Evolutionary conservation across 2,113 vertebrate species (phyloP).

Genomic region (Myrmecobius fasciatus): DNA sequence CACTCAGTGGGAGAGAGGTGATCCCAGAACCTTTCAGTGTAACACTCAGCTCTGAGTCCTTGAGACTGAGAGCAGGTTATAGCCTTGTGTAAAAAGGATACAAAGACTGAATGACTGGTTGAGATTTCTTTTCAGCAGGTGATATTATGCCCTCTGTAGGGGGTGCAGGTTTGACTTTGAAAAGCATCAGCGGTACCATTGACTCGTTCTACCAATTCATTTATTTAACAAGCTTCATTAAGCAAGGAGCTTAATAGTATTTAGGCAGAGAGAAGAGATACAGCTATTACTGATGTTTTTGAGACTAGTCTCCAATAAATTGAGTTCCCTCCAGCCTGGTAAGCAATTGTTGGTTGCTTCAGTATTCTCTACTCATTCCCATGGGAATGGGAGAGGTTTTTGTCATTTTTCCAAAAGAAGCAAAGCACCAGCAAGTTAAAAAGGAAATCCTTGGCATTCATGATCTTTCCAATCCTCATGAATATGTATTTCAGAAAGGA

Average conservation of each 20-base stretch:
- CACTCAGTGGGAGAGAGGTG: not conserved
- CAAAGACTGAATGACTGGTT: not conserved
- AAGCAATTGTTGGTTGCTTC: not conserved
- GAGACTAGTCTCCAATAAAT: not conserved
- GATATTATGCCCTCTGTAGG: not conserved
- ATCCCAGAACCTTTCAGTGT: conserved; percentile 9
- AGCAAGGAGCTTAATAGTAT: not conserved
- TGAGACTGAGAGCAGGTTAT: not conserved
- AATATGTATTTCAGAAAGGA: not conserved
- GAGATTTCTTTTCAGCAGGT: conserved; percentile 27
- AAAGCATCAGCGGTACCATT: not conserved
- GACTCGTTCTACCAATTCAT: not conserved
- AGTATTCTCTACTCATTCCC: too few relatives aligned
- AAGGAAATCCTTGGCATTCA: not conserved
- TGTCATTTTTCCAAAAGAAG: not conserved
- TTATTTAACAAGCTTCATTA: not conserved
- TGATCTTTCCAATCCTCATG: too few relatives aligned
- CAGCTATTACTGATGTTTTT: not conserved
- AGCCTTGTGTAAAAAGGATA: conserved; percentile 22
- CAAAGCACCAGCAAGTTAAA: not conserved
- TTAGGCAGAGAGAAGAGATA: not conserved
- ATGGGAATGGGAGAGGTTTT: not conserved
- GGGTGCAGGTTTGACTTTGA: not conserved
- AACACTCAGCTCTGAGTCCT: not conserved
- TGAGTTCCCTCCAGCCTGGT: not conserved